phyloP scores from a whole-genome alignment of 2,113 vertebrate species.

The Oryzias melastigma region DNA sequence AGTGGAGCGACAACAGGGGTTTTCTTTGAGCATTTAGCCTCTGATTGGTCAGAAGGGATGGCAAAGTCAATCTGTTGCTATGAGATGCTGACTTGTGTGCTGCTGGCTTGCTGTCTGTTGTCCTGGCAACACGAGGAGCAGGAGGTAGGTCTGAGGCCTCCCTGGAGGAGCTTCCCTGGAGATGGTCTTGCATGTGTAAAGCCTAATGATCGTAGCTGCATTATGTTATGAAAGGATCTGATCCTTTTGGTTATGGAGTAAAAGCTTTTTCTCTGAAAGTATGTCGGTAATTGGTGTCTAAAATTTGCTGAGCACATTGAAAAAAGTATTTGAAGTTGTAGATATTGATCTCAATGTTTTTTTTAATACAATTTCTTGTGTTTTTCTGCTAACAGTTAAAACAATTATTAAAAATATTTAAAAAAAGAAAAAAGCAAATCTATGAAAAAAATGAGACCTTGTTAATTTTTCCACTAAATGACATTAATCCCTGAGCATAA shows the following conservation, averaged over 20 bases:
- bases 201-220: conserved; percentile 32
- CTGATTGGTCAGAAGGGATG: conserved; percentile 56
- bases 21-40: conserved; percentile 29
- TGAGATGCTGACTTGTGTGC: conserved; percentile 53
- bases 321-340: no score
- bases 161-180: conserved; percentile 38
- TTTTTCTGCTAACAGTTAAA: not conserved
- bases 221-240: conserved; percentile 25
- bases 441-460: not conserved
- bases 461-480: not conserved
- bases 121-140: conserved; percentile 65
- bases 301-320: no score
- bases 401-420: not conserved
- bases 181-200: conserved; percentile 43
- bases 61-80: conserved; percentile 68
- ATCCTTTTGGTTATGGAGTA: not conserved
- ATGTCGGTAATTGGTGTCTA: no score
- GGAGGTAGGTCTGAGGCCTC: conserved; percentile 59
- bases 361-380: not conserved
- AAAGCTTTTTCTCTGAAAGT: not conserved
- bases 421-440: not conserved
- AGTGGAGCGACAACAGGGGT: conserved; percentile 43
- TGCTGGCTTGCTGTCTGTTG: conserved; percentile 64
- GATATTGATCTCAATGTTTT: no score
- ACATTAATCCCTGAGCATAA: no score